Evolutionary conservation across 2,797 vertebrate genomes (phyloP).

Genomic region (Cossypha caffra): DNA sequence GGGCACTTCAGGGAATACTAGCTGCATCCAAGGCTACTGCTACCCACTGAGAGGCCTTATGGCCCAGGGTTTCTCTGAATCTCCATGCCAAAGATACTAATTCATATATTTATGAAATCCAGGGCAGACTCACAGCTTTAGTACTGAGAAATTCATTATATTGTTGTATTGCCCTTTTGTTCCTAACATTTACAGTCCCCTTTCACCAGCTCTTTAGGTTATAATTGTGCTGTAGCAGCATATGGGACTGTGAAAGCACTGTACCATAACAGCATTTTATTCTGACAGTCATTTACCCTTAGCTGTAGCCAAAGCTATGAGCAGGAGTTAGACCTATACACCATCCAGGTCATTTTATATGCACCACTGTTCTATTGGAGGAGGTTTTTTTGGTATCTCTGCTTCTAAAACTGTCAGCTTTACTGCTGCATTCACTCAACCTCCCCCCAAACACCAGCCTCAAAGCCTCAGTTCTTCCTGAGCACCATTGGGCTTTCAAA

Average conservation of each 20-base stretch:
- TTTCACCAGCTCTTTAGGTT: neutral
- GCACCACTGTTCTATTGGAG: neutral
- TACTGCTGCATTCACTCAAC: neutral
- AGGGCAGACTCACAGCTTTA: neutral
- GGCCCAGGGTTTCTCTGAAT: neutral
- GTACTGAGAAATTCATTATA: neutral
- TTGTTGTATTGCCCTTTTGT: neutral
- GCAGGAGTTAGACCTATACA: neutral
- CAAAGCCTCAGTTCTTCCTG: neutral
- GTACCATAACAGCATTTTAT: neutral
- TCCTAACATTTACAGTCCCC: neutral
- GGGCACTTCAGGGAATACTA: neutral
- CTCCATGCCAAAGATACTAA: neutral
- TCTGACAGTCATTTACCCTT: neutral
- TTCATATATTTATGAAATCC: neutral
- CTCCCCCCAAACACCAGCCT: neutral
- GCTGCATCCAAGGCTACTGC: neutral
- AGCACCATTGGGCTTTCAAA: neutral
- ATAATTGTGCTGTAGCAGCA: neutral
- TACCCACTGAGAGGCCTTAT: neutral
- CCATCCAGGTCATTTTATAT: neutral
- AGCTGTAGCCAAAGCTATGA: neutral
- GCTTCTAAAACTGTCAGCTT: constrained; percentile 3
- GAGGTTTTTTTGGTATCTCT: neutral
- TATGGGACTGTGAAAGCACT: neutral